Percentiles rank a stretch among this genome's conserved stretches.
Conservation (phyloP, 2,797 vertebrate species). For the Ctenopoma multispine region DNA sequence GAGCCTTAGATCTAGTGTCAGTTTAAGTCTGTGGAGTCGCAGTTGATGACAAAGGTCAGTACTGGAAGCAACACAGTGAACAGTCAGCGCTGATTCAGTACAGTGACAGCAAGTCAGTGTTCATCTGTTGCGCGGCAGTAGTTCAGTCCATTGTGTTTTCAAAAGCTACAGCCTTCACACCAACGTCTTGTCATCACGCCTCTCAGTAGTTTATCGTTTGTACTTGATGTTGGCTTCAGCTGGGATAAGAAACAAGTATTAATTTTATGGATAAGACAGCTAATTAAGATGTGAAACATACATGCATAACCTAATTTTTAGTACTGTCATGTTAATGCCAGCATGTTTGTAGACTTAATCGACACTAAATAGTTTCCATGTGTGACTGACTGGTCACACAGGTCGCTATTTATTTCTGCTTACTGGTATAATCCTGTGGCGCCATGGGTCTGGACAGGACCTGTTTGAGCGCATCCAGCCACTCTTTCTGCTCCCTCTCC, state of each 20-base stretch:
- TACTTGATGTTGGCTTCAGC: slow-evolving; percentile 78
- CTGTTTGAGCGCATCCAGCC: slow-evolving; percentile 87
- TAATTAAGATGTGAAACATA: too few species aligned
- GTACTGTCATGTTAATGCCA: too few species aligned
- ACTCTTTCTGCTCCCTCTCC: slow-evolving; percentile 88
- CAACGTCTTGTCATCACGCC: background rate
- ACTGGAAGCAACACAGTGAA: background rate
- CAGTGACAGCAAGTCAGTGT: background rate
- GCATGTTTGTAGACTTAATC: too few species aligned
- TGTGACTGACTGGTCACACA: background rate
- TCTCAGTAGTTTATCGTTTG: slow-evolving; percentile 65
- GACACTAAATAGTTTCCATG: too few species aligned
- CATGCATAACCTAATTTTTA: too few species aligned
- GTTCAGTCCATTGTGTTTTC: slow-evolving; percentile 23
- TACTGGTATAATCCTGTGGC: slow-evolving; percentile 82
- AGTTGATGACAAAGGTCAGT: background rate
- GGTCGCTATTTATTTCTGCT: slow-evolving; percentile 38
- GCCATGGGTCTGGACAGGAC: slow-evolving; percentile 86
- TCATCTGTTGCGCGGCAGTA: background rate
- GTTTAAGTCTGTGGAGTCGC: slow-evolving; percentile 1
- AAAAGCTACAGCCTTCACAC: background rate
- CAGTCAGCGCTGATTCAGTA: background rate
- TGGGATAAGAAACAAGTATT: slow-evolving; percentile 60
- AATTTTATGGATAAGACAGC: background rate
- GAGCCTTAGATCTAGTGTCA: slow-evolving; percentile 22